Percentiles rank a stretch among this genome's conserved stretches.
Conservation (phyloP, 2,888 invertebrate species). For the Hesperia comma region DNA sequence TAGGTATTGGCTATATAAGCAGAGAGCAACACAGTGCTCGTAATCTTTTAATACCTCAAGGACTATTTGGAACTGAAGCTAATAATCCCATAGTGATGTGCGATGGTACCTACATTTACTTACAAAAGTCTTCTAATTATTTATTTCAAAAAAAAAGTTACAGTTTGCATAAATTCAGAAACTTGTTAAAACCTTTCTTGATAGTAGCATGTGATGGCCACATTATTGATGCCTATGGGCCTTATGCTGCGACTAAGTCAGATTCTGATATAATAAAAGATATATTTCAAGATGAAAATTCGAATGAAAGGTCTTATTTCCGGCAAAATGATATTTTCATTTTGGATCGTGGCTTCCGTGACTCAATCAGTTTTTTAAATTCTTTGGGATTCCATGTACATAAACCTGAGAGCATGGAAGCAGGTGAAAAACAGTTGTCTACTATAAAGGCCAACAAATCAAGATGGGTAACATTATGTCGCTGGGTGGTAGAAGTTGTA, state of each 20-base stretch:
- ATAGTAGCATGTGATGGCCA: conserved; percentile 27
- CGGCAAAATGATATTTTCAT: conserved; percentile 30
- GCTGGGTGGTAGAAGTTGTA: conserved; percentile 34
- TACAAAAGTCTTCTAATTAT: conserved; percentile 31
- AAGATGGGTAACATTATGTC: conserved; percentile 35
- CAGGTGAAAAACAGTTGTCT: conserved; percentile 36
- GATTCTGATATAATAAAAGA: conserved; percentile 1
- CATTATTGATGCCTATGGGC: conserved; percentile 23
- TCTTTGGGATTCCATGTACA: conserved; percentile 28
- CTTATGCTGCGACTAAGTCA: conserved; percentile 16
- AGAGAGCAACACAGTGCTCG: neutral
- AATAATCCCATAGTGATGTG: conserved; percentile 24
- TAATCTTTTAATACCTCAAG: conserved; percentile 10
- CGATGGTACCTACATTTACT: conserved; percentile 31
- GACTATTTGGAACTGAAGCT: conserved; percentile 19
- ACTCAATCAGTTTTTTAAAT: conserved; percentile 11
- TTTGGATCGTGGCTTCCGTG: conserved; percentile 9
- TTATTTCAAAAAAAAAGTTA: conserved; percentile 33
- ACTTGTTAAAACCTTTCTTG: conserved; percentile 31
- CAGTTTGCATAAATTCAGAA: conserved; percentile 30
- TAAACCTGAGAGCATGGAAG: conserved; percentile 35
- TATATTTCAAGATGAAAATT: no score
- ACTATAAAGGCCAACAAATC: conserved; percentile 37
- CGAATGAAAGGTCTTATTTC: no score
- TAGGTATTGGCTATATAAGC: conserved; percentile 10